Base-by-base conservation (phyloP, 1,140 invertebrate species). In the Frieseomelitta varia region DNA sequence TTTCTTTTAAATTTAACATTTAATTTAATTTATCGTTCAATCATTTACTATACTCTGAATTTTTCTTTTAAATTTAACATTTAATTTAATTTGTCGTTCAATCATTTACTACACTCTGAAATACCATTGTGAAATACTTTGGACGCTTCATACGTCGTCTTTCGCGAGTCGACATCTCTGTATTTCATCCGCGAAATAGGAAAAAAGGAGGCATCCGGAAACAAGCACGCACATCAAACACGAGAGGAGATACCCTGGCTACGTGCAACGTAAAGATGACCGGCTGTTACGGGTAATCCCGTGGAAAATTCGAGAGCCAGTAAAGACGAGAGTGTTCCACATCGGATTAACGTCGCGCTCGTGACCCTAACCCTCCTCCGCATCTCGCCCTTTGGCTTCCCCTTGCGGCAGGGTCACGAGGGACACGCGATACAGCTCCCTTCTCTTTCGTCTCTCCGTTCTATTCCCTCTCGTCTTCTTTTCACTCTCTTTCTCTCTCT, bases 341-440 rank as follows among this genome's bases (percentile, higher is more conserved):
- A 69, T 85, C 55, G 82, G 86, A 71, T 74, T 79, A 81, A 77
- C 78, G 67, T 79, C 69, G 53, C 24, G 58, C 63, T 71, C 74
- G 53, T 83, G 85, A 87, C 72, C 58, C 55, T 75, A 75, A 65
- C 71, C 58, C 53, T 78, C 68, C 39, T 67, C 34, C 58, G 24
- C 47, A 83, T 73, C 84, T 79, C 63, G n/a, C 27, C 67, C 39
- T 21, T 12, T 68, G 17, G 67, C 24, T 77, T 73, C 71, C 55
- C 74, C 65, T 79, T 17, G 67, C 30, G 27, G 51, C 63, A 51
- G 73, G 63, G 56, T 83, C 61, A 61, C 80, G 69, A 82, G 67
- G 75, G 67, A 82, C 87, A 88, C 84, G 84, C 88, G 80, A 89
- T 86, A 88, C 74, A 69, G 2, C 34, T 17, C 47, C 56, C 69